A percentile compares a stretch with the other conserved stretches of the same genome.
Conservation (phyloP, 1,140 invertebrate genomes). For the Heliconius nattereri region DNA sequence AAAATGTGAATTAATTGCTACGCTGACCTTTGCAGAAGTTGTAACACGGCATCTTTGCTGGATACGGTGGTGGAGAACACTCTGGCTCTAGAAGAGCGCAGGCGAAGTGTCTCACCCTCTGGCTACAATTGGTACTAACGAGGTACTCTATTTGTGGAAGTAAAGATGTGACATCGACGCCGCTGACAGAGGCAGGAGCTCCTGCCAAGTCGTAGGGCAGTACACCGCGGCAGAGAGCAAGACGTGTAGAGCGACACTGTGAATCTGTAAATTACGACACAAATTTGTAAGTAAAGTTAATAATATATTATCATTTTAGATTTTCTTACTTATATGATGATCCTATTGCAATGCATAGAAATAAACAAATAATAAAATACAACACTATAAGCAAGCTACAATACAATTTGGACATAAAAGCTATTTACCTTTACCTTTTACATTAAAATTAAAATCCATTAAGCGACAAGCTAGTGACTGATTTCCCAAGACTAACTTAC, state of each 20-base stretch:
- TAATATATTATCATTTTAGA: neutral
- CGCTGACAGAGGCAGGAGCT: conserved; percentile 54
- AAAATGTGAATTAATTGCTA: neutral
- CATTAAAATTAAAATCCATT: neutral
- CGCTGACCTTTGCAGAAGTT: conserved; percentile 84
- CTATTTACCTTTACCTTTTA: neutral
- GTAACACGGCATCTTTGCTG: conserved; percentile 83
- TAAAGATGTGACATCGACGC: conserved; percentile 69
- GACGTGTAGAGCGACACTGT: conserved; percentile 73
- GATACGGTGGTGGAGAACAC: conserved; percentile 82
- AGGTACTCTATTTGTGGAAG: conserved; percentile 81
- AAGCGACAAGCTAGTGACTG: conserved; percentile 45
- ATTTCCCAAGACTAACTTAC: conserved; percentile 52
- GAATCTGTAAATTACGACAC: conserved; percentile 50
- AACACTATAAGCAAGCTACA: neutral
- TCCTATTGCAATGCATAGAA: neutral
- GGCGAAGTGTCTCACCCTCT: conserved; percentile 82
- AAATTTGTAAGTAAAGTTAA: neutral
- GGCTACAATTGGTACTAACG: conserved; percentile 84
- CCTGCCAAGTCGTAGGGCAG: conserved; percentile 84
- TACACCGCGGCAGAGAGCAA: conserved; percentile 82
- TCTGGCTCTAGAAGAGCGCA: conserved; percentile 86
- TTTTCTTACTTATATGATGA: neutral
- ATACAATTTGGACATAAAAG: neutral
- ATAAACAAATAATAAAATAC: neutral